Evolutionary conservation across 2,113 vertebrate species (phyloP).

Genomic region (Cephalopholis sonnerati): DNA sequence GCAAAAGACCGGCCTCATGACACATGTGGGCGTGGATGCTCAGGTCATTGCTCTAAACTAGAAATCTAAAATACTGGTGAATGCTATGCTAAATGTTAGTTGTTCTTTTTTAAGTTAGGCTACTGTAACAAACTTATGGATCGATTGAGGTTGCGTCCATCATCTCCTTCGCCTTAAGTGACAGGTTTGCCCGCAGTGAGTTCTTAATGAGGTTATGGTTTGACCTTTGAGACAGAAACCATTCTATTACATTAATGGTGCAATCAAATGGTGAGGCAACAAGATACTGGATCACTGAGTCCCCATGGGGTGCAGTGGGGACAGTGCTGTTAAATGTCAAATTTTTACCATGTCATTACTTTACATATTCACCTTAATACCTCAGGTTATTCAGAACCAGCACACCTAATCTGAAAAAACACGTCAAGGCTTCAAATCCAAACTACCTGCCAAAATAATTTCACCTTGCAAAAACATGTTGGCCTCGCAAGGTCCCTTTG

Average conservation of each 20-base stretch:
- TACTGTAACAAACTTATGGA: background rate
- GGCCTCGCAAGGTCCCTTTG: background rate
- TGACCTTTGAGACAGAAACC: background rate
- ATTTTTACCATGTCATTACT: background rate
- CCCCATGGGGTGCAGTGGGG: no score
- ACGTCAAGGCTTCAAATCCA: background rate
- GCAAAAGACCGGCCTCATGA: background rate
- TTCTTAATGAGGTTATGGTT: background rate
- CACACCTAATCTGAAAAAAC: background rate
- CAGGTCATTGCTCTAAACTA: background rate
- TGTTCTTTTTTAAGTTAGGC: background rate
- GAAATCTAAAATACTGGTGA: background rate
- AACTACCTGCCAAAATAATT: background rate
- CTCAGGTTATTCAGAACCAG: background rate
- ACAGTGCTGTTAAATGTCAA: background rate
- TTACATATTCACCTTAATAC: background rate
- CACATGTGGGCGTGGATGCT: background rate
- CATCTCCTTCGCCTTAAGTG: background rate
- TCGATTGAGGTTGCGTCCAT: background rate
- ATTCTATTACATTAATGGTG: background rate
- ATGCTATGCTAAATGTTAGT: no score
- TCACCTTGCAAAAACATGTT: background rate
- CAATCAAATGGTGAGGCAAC: background rate
- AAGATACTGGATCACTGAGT: background rate
- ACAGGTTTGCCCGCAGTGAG: background rate